A percentile compares a stretch with the other conserved stretches of the same genome.
Conservation (phyloP, 2,797 vertebrate genomes). For the Diceros bicornis region DNA sequence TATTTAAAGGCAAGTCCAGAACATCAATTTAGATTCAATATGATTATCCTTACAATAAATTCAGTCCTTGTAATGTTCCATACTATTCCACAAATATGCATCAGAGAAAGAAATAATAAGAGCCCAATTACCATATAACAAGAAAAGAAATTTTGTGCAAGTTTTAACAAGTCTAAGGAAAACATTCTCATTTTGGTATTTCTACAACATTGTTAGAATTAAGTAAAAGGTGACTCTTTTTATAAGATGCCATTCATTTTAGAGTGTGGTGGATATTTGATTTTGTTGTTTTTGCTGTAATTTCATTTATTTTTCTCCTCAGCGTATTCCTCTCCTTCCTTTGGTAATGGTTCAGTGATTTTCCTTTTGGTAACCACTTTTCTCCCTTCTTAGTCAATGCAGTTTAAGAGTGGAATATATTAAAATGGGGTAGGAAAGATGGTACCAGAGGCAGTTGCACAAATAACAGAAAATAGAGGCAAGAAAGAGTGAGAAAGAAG, state of each 20-base stretch:
- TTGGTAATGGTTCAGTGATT: not conserved
- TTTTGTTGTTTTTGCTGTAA: not conserved
- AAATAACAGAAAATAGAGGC: not conserved
- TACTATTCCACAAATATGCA: not conserved
- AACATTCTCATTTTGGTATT: not conserved
- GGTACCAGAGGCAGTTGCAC: too few species aligned
- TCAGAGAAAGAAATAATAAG: not conserved
- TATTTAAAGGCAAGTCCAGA: not conserved
- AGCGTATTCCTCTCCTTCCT: not conserved
- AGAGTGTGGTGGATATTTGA: not conserved
- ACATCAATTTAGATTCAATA: not conserved
- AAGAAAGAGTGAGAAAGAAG: not conserved
- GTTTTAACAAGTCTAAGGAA: not conserved
- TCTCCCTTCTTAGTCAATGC: not conserved
- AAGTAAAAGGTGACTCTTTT: not conserved
- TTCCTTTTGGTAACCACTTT: not conserved
- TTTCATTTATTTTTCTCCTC: not conserved
- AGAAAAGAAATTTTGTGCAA: not conserved
- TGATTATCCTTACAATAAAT: not conserved
- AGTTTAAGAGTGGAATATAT: not conserved
- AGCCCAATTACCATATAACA: not conserved
- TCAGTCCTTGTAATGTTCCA: not conserved
- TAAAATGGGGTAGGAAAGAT: not conserved
- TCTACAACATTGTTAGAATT: not conserved
- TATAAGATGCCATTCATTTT: not conserved